phyloP scores from a whole-genome alignment of 2,113 vertebrate species.

The Tonatia bakeri region DNA sequence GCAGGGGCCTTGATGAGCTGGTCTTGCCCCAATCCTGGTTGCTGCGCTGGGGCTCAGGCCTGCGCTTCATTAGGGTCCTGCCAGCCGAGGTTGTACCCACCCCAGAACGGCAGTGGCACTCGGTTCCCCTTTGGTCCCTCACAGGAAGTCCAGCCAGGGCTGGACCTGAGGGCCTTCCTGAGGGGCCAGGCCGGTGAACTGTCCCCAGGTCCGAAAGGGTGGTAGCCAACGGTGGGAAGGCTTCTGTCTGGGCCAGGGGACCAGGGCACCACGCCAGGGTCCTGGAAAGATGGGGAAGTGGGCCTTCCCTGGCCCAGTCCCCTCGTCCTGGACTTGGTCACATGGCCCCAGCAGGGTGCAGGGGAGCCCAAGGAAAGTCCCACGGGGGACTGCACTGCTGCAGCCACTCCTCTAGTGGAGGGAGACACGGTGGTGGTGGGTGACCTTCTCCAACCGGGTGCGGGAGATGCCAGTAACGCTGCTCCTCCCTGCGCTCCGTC shows the following conservation, averaged over 20 bases:
- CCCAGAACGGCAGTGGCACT: too few species aligned
- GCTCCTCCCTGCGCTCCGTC: not conserved
- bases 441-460: rapidly evolving
- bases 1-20: not conserved
- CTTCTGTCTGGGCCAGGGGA: rapidly evolving
- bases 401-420: rapidly evolving
- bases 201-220: not conserved
- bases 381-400: not conserved
- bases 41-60: not conserved
- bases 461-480: not conserved
- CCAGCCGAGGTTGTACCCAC: not conserved
- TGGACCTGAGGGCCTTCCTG: not conserved
- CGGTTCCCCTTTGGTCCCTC: not conserved
- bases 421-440: not conserved
- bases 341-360: rapidly evolving
- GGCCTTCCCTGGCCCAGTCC: not conserved
- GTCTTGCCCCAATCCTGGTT: not conserved
- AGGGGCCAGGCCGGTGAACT: not conserved
- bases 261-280: rapidly evolving
- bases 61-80: not conserved
- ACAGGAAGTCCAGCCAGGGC: not conserved
- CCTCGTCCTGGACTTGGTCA: not conserved
- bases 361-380: not conserved
- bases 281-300: not conserved
- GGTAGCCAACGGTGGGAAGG: not conserved